Conservation (phyloP, 2,113 vertebrate genomes). For the Platycercus adscitus region DNA sequence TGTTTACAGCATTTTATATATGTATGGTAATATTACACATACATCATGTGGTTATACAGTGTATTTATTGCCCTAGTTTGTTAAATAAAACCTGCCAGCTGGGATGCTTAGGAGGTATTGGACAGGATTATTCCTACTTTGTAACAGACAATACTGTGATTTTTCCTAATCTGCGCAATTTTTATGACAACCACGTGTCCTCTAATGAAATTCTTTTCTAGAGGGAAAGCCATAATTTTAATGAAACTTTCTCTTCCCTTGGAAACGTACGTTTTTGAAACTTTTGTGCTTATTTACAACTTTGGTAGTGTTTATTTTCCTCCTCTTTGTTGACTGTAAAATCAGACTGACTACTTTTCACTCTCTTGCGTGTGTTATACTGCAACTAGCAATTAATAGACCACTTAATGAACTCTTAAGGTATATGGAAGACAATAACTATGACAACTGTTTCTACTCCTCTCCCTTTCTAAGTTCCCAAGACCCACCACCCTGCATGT, state of each 20-base stretch:
- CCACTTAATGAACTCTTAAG: neutral
- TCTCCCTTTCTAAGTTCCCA: neutral
- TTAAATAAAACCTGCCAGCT: conserved; percentile 20
- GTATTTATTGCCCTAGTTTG: neutral
- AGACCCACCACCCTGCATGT: neutral
- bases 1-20: neutral
- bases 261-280: neutral
- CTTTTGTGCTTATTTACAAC: neutral
- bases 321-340: neutral
- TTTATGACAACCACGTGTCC: conserved; percentile 38
- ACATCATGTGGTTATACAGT: neutral
- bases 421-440: neutral
- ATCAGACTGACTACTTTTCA: neutral
- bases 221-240: conserved; percentile 27
- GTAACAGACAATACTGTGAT: conserved; percentile 16
- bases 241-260: conserved; percentile 13
- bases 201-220: conserved; percentile 32
- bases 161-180: conserved; percentile 8
- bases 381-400: neutral
- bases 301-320: conserved; percentile 25
- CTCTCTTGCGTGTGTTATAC: neutral
- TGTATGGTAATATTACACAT: neutral
- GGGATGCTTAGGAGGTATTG: neutral
- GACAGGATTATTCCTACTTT: conserved; percentile 1
- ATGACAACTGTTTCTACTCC: neutral